Evolutionary conservation across 2,888 invertebrate species (phyloP), one percentile per base, ranked within the genome.

Genomic region (Merodon equestris): DNA sequence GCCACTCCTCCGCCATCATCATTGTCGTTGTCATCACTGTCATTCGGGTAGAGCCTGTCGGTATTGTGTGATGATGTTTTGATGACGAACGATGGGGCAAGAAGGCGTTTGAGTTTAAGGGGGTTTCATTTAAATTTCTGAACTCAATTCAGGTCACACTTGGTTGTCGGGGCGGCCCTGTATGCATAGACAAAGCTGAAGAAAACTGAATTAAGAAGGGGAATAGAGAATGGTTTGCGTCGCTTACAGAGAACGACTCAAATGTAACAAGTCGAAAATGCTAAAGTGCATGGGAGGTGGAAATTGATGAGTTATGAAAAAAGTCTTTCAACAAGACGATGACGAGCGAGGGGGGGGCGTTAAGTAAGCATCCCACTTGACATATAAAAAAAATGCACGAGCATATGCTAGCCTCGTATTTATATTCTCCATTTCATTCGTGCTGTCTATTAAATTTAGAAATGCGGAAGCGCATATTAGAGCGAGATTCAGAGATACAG

Each of bases 111-210:
- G 45, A 12, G 58, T 40, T 47, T 56, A 42, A 60, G 66, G 47
- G 38, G 57, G 74, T 70, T 67, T 77, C 77, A 77, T 58, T 68
- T 44, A 56, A 64, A 64, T 86, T 2, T 27, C 87, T 87, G 88
- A 88, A 87, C 87, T 87, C 86, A 87, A 87, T 87, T 88, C 87
- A 87, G 88, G 87, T 87, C 87, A 87, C 85, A 87, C 85, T 85
- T 85, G 86, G 86, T 86, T 85, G 85, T 84, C 84, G 12, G 48
- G n/a, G 12, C 36, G 36, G 5, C 5, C 84, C 85, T 84, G 70
- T 82, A 40, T 14, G 54, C 14, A 63, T 57, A 61, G 57, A 51
- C 82, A 36, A 56, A 53, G 38, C 12, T 18, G 34, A 14, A 13
- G n/a, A n/a, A n/a, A n/a, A n/a, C n/a, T n/a, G n/a, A n/a, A n/a